These are phyloP conservation scores for Phocoena sinus DNA, from an alignment of 2,113 vertebrate genomes.

Conservation along the genomic window DNA sequence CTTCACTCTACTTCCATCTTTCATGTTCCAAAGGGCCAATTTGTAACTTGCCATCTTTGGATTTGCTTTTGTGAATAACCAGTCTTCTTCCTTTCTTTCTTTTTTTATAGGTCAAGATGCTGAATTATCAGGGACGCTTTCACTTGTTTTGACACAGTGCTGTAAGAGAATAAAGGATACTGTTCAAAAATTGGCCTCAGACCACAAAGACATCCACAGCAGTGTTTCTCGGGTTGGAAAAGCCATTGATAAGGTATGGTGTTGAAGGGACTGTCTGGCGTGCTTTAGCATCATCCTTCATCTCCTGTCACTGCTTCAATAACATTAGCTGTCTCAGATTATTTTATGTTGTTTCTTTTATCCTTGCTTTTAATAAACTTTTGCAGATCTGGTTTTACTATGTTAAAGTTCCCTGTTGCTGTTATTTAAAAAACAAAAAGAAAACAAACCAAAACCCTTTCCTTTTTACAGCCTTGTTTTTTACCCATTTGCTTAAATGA, in stretches of 20 bases:
- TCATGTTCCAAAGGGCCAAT: background rate
- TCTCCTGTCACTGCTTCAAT: background rate
- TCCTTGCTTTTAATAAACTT: conserved; percentile 28
- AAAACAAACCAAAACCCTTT: background rate
- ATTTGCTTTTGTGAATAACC: conserved; percentile 39
- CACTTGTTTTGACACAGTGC: conserved; percentile 89
- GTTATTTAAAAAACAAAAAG: background rate
- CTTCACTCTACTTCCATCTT: background rate
- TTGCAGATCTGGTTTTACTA: background rate
- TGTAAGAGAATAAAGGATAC: conserved; percentile 91
- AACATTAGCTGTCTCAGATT: background rate
- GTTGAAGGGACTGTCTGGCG: background rate
- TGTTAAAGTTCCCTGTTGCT: background rate
- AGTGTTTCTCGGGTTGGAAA: conserved; percentile 89
- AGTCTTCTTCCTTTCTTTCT: background rate
- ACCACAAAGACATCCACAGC: conserved; percentile 91
- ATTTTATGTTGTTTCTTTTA: background rate
- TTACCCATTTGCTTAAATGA: conserved; percentile 1
- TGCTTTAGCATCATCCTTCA: background rate
- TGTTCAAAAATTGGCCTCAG: conserved; percentile 88
- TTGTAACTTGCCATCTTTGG: background rate
- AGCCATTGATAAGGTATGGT: conserved; percentile 89
- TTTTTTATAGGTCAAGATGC: conserved; percentile 82
- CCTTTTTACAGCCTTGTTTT: background rate
- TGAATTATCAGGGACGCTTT: conserved; percentile 87